These are phyloP conservation scores for Polydrusus pterygomalis DNA, from an alignment of 2,888 invertebrate genomes.

Conservation along the genomic window DNA sequence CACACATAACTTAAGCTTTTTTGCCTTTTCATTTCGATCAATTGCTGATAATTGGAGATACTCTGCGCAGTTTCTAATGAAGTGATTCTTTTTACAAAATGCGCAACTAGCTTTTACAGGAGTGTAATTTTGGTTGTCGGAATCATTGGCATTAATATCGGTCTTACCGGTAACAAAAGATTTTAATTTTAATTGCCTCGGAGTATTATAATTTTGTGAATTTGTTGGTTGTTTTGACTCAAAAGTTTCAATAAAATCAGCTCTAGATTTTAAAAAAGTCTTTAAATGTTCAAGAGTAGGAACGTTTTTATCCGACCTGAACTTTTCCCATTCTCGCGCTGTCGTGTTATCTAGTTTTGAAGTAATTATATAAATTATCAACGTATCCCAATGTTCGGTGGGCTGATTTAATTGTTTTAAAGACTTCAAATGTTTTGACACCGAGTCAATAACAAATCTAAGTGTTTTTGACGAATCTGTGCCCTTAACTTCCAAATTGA, in stretches of 20 bases:
- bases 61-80: slow-evolving; percentile 21
- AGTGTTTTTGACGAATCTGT: slow-evolving; percentile 44
- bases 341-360: no score
- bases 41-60: slow-evolving; percentile 18
- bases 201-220: not conserved
- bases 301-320: slow-evolving; percentile 4
- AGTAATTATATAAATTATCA: slow-evolving; percentile 1
- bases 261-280: slow-evolving; percentile 26
- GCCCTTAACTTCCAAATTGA: slow-evolving; percentile 28
- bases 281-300: slow-evolving; percentile 26
- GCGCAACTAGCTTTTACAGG: not conserved
- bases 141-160: not conserved
- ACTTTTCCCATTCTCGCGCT: slow-evolving; percentile 47
- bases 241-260: slow-evolving; percentile 23
- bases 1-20: slow-evolving; percentile 26
- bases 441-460: slow-evolving; percentile 32
- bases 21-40: slow-evolving; percentile 14
- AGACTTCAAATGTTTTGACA: slow-evolving; percentile 48
- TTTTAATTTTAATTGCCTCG: not conserved
- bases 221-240: slow-evolving; percentile 5
- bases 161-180: not conserved
- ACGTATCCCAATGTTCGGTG: slow-evolving; percentile 22
- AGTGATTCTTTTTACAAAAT: slow-evolving; percentile 22
- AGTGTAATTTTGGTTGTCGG: not conserved
- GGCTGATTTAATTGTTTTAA: slow-evolving; percentile 37